Percentiles rank a stretch among this genome's conserved stretches.
Evolutionary conservation across 2,113 vertebrate genomes (phyloP).

Genomic region (Aythya baeri): DNA sequence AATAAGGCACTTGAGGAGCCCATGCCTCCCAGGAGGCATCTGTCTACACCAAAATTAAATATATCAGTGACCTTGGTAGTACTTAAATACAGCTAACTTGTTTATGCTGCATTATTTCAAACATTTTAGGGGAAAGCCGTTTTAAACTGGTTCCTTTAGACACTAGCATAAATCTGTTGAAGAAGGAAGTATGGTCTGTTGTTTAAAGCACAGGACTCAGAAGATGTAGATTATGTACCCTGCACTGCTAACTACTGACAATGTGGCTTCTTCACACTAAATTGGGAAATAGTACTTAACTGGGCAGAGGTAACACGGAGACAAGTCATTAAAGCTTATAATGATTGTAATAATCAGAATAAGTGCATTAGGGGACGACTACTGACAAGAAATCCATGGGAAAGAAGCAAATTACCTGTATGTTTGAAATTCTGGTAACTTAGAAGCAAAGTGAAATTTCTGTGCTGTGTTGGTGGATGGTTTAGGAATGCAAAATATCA

Average conservation of each 20-base stretch:
- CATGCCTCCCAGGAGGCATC: background rate
- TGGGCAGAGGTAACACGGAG: background rate
- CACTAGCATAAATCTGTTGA: background rate
- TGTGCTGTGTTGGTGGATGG: rapidly evolving
- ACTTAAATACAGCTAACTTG: background rate
- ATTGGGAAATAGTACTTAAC: conserved; percentile 12
- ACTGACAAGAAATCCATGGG: background rate
- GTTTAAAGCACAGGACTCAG: conserved; percentile 45
- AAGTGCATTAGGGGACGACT: background rate
- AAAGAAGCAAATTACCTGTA: background rate
- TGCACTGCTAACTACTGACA: background rate
- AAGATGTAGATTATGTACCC: background rate
- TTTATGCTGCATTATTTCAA: background rate
- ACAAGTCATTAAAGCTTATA: background rate
- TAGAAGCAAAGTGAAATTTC: background rate
- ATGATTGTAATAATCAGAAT: background rate
- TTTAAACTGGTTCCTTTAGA: background rate
- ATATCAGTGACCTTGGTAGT: background rate
- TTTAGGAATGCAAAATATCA: background rate
- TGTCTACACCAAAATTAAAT: background rate
- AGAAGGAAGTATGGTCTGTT: conserved; percentile 17
- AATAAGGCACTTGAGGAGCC: too few relatives aligned
- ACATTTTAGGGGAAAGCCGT: background rate
- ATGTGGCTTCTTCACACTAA: background rate
- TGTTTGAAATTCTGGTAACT: background rate